These are phyloP conservation scores for Yponomeuta sedellus DNA, from an alignment of 2,888 invertebrate genomes.

Conservation along the genomic window DNA sequence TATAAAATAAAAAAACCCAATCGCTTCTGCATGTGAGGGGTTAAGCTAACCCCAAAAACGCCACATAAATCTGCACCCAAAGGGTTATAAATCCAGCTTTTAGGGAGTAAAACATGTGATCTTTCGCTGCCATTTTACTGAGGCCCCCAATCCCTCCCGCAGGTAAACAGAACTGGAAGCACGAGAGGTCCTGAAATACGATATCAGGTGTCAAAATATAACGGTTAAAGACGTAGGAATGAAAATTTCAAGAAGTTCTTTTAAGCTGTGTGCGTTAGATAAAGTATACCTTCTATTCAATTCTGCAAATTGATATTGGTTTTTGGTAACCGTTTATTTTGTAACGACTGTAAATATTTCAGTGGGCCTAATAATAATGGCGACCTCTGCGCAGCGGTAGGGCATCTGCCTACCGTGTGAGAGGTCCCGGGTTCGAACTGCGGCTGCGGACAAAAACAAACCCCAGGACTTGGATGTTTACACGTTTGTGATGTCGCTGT, in stretches of 20 bases:
- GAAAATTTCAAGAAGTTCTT: constrained; percentile 58
- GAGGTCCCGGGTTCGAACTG: too few relatives aligned
- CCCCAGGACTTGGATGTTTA: too few relatives aligned
- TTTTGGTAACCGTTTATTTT: constrained; percentile 40
- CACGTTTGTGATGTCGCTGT: too few relatives aligned
- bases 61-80: constrained; percentile 65
- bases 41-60: constrained; percentile 51
- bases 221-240: constrained; percentile 58
- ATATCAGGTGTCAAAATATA: constrained; percentile 30
- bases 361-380: too few relatives aligned
- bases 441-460: too few relatives aligned
- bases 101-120: constrained; percentile 40
- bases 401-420: too few relatives aligned
- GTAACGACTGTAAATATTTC: constrained; percentile 39
- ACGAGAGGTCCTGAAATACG: constrained; percentile 22
- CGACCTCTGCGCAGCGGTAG: too few relatives aligned
- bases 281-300: constrained; percentile 55
- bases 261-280: constrained; percentile 35
- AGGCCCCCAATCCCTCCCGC: constrained; percentile 28
- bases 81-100: constrained; percentile 72
- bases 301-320: constrained; percentile 63
- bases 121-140: constrained; percentile 38
- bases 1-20: constrained; percentile 71
- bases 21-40: constrained; percentile 61
- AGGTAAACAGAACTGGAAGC: constrained; percentile 9